Percentiles rank a stretch among this genome's conserved stretches.
Conservation (phyloP, 2,113 vertebrate genomes). For the Dryoscopus gambensis region DNA sequence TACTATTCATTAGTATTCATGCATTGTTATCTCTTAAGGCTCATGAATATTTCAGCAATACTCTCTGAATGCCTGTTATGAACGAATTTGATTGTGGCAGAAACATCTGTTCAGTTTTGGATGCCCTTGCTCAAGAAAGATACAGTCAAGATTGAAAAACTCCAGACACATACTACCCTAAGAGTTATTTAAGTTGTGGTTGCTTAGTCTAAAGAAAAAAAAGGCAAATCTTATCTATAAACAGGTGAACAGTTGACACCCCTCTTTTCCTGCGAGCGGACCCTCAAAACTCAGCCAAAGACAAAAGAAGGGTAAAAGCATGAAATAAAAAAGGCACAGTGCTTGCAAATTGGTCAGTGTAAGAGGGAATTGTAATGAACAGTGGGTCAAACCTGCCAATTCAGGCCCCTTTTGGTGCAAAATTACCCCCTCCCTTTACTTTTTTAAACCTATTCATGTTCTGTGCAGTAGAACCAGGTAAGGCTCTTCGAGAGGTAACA, state of each 20-base stretch:
- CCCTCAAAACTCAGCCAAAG: not conserved
- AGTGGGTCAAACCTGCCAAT: not conserved
- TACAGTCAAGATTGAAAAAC: not conserved
- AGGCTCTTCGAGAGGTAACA: not conserved
- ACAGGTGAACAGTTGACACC: not conserved
- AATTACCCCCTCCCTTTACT: not conserved
- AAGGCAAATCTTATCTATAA: not conserved
- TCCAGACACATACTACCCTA: not conserved
- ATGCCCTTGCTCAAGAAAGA: not conserved
- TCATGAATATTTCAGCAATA: conserved; percentile 46
- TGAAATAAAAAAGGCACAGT: not conserved
- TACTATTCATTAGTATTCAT: conserved; percentile 33
- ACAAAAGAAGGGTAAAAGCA: not conserved
- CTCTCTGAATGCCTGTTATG: conserved; percentile 7
- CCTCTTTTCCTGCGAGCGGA: not conserved
- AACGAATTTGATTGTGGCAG: not conserved
- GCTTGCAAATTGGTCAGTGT: not conserved
- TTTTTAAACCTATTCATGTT: not conserved
- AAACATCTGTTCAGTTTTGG: conserved; percentile 40
- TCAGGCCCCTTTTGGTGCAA: not conserved
- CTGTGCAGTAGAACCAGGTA: not conserved
- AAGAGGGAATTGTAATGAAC: not conserved
- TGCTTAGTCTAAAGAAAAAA: not conserved
- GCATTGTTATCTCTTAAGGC: not conserved
- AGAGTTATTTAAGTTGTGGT: not conserved